Percentiles rank a stretch among this genome's conserved stretches.
phyloP scores from a whole-genome alignment of 2,888 invertebrate species.

The Agrotis segetum region DNA sequence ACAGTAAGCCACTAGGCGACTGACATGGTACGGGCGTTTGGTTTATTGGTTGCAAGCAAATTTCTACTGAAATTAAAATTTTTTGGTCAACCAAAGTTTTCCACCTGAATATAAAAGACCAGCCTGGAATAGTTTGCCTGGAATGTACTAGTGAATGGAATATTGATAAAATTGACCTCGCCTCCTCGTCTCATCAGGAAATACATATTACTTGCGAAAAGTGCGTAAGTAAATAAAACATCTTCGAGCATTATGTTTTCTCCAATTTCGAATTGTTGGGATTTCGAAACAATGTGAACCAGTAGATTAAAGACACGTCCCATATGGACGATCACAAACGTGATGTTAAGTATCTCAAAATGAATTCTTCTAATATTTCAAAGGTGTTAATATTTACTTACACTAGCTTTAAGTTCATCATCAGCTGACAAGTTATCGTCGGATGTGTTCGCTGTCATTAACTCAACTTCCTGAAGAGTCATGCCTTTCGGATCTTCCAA shows the following conservation, averaged over 20 bases:
- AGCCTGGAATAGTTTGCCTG: not conserved
- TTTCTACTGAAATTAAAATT: not conserved
- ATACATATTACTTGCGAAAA: not conserved
- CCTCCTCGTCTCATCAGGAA: not conserved
- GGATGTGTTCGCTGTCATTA: slow-evolving; percentile 75
- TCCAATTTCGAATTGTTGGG: too few species aligned
- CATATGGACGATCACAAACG: too few species aligned
- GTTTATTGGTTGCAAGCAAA: too few species aligned
- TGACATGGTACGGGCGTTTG: too few species aligned
- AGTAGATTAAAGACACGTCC: too few species aligned
- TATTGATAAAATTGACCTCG: not conserved
- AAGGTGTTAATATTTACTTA: slow-evolving; percentile 32
- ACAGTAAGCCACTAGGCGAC: too few species aligned
- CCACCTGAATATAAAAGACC: not conserved
- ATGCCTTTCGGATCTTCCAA: slow-evolving; percentile 82
- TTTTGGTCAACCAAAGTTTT: not conserved
- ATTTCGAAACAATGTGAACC: too few species aligned
- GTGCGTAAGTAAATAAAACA: not conserved
- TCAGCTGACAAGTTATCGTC: slow-evolving; percentile 65
- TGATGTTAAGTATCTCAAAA: not conserved
- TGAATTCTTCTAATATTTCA: not conserved
- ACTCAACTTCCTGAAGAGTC: slow-evolving; percentile 82
- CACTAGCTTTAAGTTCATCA: slow-evolving; percentile 34
- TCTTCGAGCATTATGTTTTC: too few species aligned
- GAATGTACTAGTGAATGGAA: too few species aligned